Evolutionary conservation across 2,888 invertebrate species (phyloP).

Genomic region (Aplocera efformata): DNA sequence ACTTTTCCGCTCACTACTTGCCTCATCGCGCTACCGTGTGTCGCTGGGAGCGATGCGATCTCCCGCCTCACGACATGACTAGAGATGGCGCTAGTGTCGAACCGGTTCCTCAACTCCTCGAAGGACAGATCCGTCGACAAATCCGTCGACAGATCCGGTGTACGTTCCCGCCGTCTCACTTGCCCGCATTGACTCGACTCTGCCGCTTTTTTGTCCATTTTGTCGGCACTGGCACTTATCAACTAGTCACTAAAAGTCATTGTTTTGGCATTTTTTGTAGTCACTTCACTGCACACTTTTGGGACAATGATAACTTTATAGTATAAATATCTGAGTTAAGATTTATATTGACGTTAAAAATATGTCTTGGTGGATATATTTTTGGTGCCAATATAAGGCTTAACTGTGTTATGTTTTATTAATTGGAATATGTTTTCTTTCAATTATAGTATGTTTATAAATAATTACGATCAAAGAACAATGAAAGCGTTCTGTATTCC

Average conservation of each 20-base stretch:
- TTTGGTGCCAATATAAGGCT: too few species aligned
- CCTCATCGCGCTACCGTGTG: slow-evolving; percentile 72
- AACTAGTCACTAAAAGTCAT: slow-evolving; percentile 30
- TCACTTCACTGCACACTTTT: slow-evolving; percentile 29
- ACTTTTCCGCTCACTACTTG: slow-evolving; percentile 80
- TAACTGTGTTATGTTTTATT: too few species aligned
- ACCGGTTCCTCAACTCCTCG: slow-evolving; percentile 68
- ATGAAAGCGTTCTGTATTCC: too few species aligned
- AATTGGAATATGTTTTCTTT: too few species aligned
- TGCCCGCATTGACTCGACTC: slow-evolving; percentile 56
- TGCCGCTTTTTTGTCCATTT: slow-evolving; percentile 56
- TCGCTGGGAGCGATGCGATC: slow-evolving; percentile 68
- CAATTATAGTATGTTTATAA: too few species aligned
- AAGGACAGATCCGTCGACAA: slow-evolving; percentile 60
- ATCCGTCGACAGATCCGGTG: slow-evolving; percentile 59
- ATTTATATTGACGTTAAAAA: too few species aligned
- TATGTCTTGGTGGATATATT: too few species aligned
- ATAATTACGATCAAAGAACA: too few species aligned
- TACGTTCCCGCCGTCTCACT: slow-evolving; percentile 53
- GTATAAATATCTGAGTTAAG: too few species aligned
- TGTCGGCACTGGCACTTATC: slow-evolving; percentile 43
- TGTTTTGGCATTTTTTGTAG: slow-evolving; percentile 16
- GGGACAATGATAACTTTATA: too few species aligned
- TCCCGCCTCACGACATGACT: slow-evolving; percentile 51
- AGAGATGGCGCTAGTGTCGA: slow-evolving; percentile 63